Evolutionary conservation across 2,113 vertebrate species (phyloP).

Genomic region (Neodon shergylaensis): DNA sequence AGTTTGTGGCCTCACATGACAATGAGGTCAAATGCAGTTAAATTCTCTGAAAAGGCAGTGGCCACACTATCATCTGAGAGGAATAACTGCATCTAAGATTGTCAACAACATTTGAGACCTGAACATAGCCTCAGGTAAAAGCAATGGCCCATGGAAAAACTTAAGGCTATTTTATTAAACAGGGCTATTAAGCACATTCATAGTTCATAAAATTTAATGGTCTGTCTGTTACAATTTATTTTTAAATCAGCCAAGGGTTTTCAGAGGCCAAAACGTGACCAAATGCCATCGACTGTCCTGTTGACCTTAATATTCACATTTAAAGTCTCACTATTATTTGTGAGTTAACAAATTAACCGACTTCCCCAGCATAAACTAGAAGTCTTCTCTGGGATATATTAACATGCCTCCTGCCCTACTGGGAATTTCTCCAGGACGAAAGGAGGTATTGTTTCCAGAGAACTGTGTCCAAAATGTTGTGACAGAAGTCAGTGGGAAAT

Average conservation of each 20-base stretch:
- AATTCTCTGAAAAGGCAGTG: not conserved
- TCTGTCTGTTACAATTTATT: constrained; percentile 71
- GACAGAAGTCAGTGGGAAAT: not conserved
- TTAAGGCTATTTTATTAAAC: constrained; percentile 66
- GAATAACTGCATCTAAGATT: constrained; percentile 65
- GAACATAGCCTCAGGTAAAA: constrained; percentile 66
- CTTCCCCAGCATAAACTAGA: constrained; percentile 9
- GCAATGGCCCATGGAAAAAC: constrained; percentile 71
- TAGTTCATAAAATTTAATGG: constrained; percentile 78
- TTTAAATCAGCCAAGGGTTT: constrained; percentile 74
- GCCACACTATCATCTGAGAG: constrained; percentile 26
- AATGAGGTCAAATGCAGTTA: constrained; percentile 25
- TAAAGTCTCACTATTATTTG: not conserved
- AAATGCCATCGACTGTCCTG: constrained; percentile 58
- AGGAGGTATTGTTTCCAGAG: not conserved
- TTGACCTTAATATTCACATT: constrained; percentile 55
- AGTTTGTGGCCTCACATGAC: constrained; percentile 41
- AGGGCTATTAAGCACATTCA: constrained; percentile 70
- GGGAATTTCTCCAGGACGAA: not conserved
- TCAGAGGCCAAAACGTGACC: constrained; percentile 66
- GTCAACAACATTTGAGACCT: constrained; percentile 22
- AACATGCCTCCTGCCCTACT: constrained; percentile 6
- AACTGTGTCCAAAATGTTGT: constrained; percentile 24
- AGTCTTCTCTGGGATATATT: constrained; percentile 12
- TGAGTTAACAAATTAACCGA: constrained; percentile 23